Evolutionary conservation across 2,113 vertebrate species (phyloP).

Genomic region (Prionailurus viverrinus): DNA sequence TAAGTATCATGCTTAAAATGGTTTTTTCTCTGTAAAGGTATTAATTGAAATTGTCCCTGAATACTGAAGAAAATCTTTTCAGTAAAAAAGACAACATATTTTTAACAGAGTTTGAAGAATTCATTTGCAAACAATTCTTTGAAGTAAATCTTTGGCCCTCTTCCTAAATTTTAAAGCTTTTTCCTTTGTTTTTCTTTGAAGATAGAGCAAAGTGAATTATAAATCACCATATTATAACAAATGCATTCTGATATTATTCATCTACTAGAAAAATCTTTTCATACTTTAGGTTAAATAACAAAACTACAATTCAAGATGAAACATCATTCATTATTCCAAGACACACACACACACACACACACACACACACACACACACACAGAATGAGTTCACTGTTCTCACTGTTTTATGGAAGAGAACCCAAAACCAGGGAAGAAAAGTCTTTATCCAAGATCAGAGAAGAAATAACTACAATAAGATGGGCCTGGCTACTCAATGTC

Average conservation of each 20-base stretch:
- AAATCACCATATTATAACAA: not conserved
- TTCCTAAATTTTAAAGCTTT: not conserved
- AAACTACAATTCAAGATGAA: conserved; percentile 41
- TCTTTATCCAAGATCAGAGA: not conserved
- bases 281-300: conserved; percentile 41
- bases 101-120: conserved; percentile 25
- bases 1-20: not conserved
- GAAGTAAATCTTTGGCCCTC: not conserved
- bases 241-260: conserved; percentile 46
- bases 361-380: not conserved
- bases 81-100: not conserved
- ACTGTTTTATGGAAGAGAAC: not conserved
- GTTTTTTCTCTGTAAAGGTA: not conserved
- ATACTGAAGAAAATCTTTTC: conserved; percentile 42
- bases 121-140: conserved; percentile 48
- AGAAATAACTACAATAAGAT: conserved; percentile 29
- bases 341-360: not conserved
- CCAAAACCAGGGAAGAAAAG: not conserved
- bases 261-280: not conserved
- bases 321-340: not conserved
- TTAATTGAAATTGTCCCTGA: not conserved
- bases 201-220: conserved; percentile 9
- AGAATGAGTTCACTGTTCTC: not conserved
- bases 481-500: not conserved
- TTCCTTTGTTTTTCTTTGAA: conserved; percentile 5